Evolutionary conservation across 2,797 vertebrate species (phyloP).

Genomic region (Salmo trutta): DNA sequence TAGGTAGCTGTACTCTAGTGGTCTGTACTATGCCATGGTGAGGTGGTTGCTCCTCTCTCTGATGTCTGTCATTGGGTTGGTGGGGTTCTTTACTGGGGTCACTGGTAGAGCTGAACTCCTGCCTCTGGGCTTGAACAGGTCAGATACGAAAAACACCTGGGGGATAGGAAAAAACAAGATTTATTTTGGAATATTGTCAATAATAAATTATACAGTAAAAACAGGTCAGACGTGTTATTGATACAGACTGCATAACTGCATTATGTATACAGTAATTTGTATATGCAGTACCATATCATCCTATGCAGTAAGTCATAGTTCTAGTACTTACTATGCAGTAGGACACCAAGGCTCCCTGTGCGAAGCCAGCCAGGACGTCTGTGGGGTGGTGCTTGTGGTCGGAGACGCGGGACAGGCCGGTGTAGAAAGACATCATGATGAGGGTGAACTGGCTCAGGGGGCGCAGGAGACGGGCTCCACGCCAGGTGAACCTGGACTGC

Average conservation of each 20-base stretch:
- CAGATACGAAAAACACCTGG: slow-evolving; percentile 91
- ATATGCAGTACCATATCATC: not conserved
- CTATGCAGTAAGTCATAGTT: not conserved
- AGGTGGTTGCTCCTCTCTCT: slow-evolving; percentile 90
- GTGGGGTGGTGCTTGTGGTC: slow-evolving; percentile 98
- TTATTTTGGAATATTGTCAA: not conserved
- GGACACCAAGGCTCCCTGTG: slow-evolving; percentile 93
- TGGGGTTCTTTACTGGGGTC: slow-evolving; percentile 82
- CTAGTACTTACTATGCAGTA: slow-evolving; percentile 89
- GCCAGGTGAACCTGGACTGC: slow-evolving; percentile 97
- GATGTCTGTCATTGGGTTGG: slow-evolving; percentile 86
- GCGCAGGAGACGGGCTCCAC: slow-evolving; percentile 91
- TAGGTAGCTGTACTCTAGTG: slow-evolving; percentile 31
- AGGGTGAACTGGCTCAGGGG: slow-evolving; percentile 97
- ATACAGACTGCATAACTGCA: not conserved
- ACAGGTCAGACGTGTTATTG: not conserved
- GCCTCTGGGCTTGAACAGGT: slow-evolving; percentile 87
- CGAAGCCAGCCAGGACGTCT: slow-evolving; percentile 93
- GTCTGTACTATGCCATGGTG: slow-evolving; percentile 83
- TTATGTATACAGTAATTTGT: not conserved
- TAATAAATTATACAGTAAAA: not conserved
- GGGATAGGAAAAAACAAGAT: not conserved
- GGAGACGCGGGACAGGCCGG: slow-evolving; percentile 91
- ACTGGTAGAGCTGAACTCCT: slow-evolving; percentile 74
- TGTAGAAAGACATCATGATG: slow-evolving; percentile 99